These are phyloP conservation scores for Drosophila lacertosa DNA, from an alignment of 1,140 invertebrate genomes.

Conservation along the genomic window DNA sequence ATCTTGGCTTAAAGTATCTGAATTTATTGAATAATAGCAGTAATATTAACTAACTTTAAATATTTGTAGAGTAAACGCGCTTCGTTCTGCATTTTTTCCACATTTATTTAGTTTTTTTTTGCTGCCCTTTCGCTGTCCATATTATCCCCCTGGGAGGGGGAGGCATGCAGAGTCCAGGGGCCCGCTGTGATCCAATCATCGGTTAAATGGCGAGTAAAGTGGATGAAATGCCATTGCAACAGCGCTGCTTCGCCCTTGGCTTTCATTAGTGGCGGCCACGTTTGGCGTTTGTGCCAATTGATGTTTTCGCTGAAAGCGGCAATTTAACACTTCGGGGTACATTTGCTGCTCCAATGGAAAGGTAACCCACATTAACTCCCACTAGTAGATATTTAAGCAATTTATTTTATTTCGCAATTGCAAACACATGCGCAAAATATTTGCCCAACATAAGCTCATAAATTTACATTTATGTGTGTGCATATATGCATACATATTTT, in stretches of 20 bases:
- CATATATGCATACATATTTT: conserved; percentile 1
- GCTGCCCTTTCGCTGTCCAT: conserved; percentile 37
- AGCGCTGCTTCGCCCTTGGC: conserved; percentile 28
- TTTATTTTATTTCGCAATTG: conserved; percentile 64
- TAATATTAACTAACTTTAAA: not conserved
- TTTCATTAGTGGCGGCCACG: conserved; percentile 69
- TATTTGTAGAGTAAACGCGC: conserved; percentile 3
- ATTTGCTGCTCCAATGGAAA: conserved; percentile 28
- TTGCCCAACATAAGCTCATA: too few relatives aligned
- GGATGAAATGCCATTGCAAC: conserved; percentile 15
- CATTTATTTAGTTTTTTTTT: conserved; percentile 44
- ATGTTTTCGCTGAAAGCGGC: conserved; percentile 65
- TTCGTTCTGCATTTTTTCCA: not conserved
- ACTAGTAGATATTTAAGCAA: conserved; percentile 65
- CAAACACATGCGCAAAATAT: conserved; percentile 34
- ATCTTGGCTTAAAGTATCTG: too few relatives aligned
- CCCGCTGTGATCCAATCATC: conserved; percentile 72
- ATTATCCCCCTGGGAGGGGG: conserved; percentile 32
- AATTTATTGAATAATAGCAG: too few relatives aligned
- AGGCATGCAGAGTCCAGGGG: conserved; percentile 23
- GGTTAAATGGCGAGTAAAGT: conserved; percentile 78
- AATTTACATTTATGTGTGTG: too few relatives aligned
- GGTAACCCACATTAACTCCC: conserved; percentile 11
- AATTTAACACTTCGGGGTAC: conserved; percentile 67
- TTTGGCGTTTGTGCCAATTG: conserved; percentile 54